Base-by-base conservation (phyloP, 1,140 invertebrate genomes). In the Plutomurus gul region DNA sequence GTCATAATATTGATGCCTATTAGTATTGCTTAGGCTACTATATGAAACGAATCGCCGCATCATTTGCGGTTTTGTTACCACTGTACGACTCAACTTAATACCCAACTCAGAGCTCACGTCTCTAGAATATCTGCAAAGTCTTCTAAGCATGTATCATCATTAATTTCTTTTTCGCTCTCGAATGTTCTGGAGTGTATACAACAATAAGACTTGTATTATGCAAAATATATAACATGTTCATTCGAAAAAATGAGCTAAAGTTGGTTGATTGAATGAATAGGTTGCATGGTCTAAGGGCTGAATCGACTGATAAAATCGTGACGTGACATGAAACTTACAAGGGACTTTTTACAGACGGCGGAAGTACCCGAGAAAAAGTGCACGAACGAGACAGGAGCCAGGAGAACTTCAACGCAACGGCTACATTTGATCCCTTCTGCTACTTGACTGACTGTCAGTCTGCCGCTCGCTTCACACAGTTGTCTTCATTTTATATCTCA, bases 301-400 rank as follows among this genome's bases (percentile, higher is more conserved):
- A 18, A 33, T 65, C 36, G 56, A 65, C 56, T 65, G 56, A 65
- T 65, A 65, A 30, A 65, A 65, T 65, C 56, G 27, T 65, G 56
- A 65, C 56, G 56, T 65, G 56, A 65, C 56, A 33, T 65, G 56
- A 33, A 33, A 65, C 56, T 65, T 65, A 16, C 27, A 65, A 65
- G 56, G 56, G 56, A 33, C 56, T 65, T 49, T 65, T 36, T 65
- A n/a, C 25, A 25, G 27, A 30, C 27, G 36, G 56, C 56, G 56
- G 56, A 65, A 65, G 56, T 65, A n/a, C 30, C 56, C 16, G 16
- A 33, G 56, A 65, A 65, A 65, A 65, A 65, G 22, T 43, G 37
- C 71, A 73, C 71, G 37, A 73, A 43, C 36, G 18, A 37, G 37
- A 22, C 37, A 73, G 70, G 18, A 37, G 37, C 13, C 37, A 73